Evolutionary conservation across 2,888 invertebrate species (phyloP).

Genomic region (Nymphalis urticae): DNA sequence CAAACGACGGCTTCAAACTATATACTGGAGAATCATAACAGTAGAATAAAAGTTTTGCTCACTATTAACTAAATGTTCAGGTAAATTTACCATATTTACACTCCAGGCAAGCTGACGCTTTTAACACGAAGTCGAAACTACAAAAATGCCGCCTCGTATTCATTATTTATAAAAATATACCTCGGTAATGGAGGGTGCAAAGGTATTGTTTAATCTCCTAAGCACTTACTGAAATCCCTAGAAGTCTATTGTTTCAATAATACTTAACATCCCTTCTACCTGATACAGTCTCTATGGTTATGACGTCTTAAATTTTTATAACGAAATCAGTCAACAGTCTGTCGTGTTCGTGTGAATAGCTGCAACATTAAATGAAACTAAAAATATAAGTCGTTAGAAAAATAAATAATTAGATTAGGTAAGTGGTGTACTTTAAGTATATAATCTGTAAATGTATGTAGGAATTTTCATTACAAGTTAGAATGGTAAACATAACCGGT

Average conservation of each 20-base stretch:
- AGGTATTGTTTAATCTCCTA: conserved; percentile 3
- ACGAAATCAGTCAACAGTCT: no score
- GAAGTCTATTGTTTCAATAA: conserved; percentile 12
- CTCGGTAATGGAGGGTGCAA: background rate
- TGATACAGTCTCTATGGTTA: conserved; percentile 11
- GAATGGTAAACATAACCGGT: no score
- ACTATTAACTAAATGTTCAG: conserved; percentile 27
- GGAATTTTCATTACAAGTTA: no score
- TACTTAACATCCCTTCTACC: conserved; percentile 6
- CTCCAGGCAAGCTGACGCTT: no score
- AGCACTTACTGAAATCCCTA: conserved; percentile 18
- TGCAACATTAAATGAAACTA: no score
- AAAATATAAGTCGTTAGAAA: conserved; percentile 25
- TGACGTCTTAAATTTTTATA: no score
- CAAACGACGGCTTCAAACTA: background rate
- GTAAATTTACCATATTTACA: background rate
- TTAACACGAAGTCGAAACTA: no score
- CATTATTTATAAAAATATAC: background rate
- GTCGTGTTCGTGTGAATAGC: no score
- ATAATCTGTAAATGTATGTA: background rate
- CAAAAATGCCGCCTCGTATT: no score
- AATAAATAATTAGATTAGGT: no score
- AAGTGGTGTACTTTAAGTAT: no score
- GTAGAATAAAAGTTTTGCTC: conserved; percentile 23
- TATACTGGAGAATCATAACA: background rate